Conservation (phyloP, 2,113 vertebrate species). For the Euleptes europaea region DNA sequence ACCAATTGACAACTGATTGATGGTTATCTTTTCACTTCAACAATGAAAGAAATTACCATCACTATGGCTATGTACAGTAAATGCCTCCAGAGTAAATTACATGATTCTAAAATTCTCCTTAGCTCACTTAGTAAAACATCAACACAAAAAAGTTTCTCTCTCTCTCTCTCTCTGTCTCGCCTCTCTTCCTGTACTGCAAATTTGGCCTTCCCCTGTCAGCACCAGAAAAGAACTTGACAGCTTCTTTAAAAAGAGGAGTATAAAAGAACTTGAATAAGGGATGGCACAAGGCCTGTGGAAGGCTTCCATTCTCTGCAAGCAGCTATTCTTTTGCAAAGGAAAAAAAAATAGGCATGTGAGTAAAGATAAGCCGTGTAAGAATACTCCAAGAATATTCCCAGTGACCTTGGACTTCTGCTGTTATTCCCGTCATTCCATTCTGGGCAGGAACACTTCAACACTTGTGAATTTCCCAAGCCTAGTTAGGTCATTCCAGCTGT, state of each 20-base stretch:
- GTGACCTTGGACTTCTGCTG: conserved; percentile 78
- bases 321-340: conserved; percentile 85
- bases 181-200: conserved; percentile 91
- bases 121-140: conserved; percentile 88
- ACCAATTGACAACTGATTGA: conserved; percentile 99
- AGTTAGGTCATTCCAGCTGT: conserved; percentile 47
- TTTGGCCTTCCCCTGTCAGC: conserved; percentile 90
- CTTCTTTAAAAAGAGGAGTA: conserved; percentile 94
- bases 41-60: conserved; percentile 98
- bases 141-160: conserved; percentile 89
- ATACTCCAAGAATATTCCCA: conserved; percentile 76
- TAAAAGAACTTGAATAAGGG: conserved; percentile 93
- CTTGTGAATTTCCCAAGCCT: conserved; percentile 58
- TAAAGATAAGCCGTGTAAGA: conserved; percentile 84
- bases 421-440: conserved; percentile 62
- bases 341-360: conserved; percentile 81
- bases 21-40: conserved; percentile 98
- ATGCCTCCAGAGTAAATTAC: conserved; percentile 98
- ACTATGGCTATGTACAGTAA: conserved; percentile 99
- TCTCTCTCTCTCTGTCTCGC: conserved; percentile 63
- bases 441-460: conserved; percentile 52
- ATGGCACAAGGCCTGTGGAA: conserved; percentile 85
- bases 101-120: conserved; percentile 94
- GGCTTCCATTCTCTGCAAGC: conserved; percentile 78
- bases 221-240: conserved; percentile 93